phyloP scores from a whole-genome alignment of 2,797 vertebrate species.

The Eulemur mongoz region DNA sequence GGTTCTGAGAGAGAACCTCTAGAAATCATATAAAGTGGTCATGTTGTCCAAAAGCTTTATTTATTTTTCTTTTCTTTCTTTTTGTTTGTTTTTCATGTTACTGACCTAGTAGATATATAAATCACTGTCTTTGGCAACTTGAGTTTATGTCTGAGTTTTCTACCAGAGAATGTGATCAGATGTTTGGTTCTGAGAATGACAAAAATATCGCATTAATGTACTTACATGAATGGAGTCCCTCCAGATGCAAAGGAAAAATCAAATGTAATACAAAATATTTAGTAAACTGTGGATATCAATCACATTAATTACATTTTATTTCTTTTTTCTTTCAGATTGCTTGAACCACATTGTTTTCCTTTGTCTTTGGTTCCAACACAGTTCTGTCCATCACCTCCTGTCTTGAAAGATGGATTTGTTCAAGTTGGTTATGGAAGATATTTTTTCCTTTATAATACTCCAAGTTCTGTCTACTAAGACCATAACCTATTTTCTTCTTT shows the following conservation, averaged over 20 bases:
- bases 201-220: background rate
- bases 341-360: conserved; percentile 96
- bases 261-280: conserved; percentile 37
- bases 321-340: conserved; percentile 83
- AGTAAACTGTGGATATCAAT: background rate
- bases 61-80: background rate
- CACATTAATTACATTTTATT: conserved; percentile 15
- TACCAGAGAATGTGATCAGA: background rate
- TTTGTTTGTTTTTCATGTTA: background rate
- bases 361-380: conserved; percentile 87
- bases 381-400: conserved; percentile 90
- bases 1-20: background rate
- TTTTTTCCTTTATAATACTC: background rate
- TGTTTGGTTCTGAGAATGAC: conserved; percentile 32
- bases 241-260: conserved; percentile 55
- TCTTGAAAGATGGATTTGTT: conserved; percentile 91
- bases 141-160: conserved; percentile 19
- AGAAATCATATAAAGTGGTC: background rate
- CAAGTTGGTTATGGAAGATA: conserved; percentile 85
- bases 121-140: background rate
- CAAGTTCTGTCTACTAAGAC: background rate
- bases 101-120: background rate
- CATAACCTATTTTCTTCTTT: background rate
- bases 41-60: background rate
- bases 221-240: conserved; percentile 6